Percentiles rank a stretch among this genome's conserved stretches.
Evolutionary conservation across 2,113 vertebrate genomes (phyloP).

Genomic region (zebrafish (Danio rerio)): DNA sequence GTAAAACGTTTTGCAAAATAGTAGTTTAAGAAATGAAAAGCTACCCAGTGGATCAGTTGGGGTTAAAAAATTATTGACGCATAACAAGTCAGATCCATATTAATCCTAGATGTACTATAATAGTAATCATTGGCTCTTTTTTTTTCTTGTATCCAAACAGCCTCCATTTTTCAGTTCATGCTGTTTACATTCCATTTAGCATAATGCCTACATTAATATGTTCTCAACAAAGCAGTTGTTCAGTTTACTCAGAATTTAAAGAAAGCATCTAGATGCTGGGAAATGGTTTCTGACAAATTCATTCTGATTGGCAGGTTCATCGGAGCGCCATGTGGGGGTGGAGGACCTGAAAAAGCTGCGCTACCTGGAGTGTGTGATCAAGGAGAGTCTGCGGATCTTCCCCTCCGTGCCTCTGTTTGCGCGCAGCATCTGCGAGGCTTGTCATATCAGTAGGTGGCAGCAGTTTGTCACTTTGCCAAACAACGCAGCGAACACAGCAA

Average conservation of each 20-base stretch:
- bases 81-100: no score
- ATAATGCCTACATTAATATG: not conserved
- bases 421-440: conserved; percentile 77
- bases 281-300: not conserved
- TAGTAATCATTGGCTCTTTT: no score
- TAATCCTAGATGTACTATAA: no score
- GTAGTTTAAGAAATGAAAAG: no score
- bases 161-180: no score
- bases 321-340: conserved; percentile 65
- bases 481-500: not conserved
- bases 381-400: conserved; percentile 84
- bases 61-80: no score
- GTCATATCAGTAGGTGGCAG: conserved; percentile 76
- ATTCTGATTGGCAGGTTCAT: conserved; percentile 66
- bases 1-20: no score
- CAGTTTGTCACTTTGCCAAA: conserved; percentile 26
- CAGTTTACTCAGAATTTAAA: not conserved
- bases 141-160: no score
- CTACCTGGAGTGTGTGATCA: conserved; percentile 86
- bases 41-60: no score
- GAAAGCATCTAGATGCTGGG: not conserved
- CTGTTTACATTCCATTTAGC: not conserved
- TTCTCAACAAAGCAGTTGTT: not conserved
- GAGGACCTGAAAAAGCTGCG: conserved; percentile 82
- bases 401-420: conserved; percentile 85